phyloP scores from a whole-genome alignment of 1,140 invertebrate genomes.

The Ridgeia piscesae region DNA sequence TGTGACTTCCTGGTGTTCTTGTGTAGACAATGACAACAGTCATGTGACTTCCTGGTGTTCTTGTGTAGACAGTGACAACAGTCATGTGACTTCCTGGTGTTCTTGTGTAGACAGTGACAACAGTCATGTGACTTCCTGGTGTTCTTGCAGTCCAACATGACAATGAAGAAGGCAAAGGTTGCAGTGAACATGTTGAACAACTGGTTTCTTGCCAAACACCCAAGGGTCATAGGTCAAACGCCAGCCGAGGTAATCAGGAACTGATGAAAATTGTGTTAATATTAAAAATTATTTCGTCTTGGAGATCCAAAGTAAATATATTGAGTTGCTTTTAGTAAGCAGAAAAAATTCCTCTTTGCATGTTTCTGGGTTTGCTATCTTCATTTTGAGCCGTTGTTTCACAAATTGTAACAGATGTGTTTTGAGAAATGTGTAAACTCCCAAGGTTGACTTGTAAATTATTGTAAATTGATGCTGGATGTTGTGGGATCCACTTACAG shows the following conservation, averaged over 20 bases:
- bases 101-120: too few relatives aligned
- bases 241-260: conserved; percentile 33
- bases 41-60: too few relatives aligned
- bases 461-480: background rate
- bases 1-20: too few relatives aligned
- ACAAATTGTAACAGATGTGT: background rate
- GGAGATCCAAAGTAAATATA: too few relatives aligned
- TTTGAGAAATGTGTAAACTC: background rate
- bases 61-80: too few relatives aligned
- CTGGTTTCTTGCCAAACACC: conserved; percentile 34
- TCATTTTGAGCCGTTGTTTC: background rate
- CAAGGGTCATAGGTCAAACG: conserved; percentile 38
- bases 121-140: background rate
- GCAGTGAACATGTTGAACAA: conserved; percentile 36
- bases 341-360: background rate
- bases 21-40: too few relatives aligned
- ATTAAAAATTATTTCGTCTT: too few relatives aligned
- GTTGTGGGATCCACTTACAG: background rate
- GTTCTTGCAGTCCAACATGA: conserved; percentile 31
- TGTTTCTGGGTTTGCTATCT: background rate
- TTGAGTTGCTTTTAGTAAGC: background rate
- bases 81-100: too few relatives aligned
- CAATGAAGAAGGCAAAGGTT: conserved; percentile 30
- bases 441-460: background rate
- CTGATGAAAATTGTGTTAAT: background rate